Evolutionary conservation across 2,113 vertebrate species (phyloP), one percentile per base, ranked within the genome.

Genomic region (Arizona elegans): DNA sequence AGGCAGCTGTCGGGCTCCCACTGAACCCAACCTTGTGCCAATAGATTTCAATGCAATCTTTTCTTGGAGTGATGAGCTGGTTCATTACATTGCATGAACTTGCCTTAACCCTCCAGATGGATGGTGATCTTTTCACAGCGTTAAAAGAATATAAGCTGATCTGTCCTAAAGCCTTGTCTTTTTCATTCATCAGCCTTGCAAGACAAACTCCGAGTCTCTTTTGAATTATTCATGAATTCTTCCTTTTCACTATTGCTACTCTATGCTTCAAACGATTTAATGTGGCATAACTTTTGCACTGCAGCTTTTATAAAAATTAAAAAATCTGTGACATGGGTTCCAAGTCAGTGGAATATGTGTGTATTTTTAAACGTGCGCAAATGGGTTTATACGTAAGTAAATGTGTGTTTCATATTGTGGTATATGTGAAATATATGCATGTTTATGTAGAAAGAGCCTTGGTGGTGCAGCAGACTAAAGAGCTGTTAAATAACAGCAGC

Each of bases 161-260:
- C 91, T 93, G 93, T 92, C 96, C 96, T 93, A 95, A 95, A 97
- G 95, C 97, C 95, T 97, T 95, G 91, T 95, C 65, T 96, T 90
- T 96, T 97, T 97, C 97, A 96, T 95, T 96, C 96, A 95, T 98
- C 97, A 98, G 98, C 98, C 98, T 98, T 97, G 96, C 92, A 89
- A 94, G 94, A 96, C 95, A 96, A 96, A 94, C 96, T 33, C 85
- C 94, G 96, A 96, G 96, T 96, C 97, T 96, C 93, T 21, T 92
- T 91, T 98, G 96, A 98, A 98, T 98, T 98, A 98, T 98, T 98
- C 98, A 98, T 97, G 92, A 86, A 58, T 92, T 96, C 97, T 96
- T 95, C 11, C 96, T 58, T 95, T 96, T 97, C 92, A 95, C 95
- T 97, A 96, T 96, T 97, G 96, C 96, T 94, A 91, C 94, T 93